phyloP scores from a whole-genome alignment of 1,140 invertebrate genomes.

The Apis laboriosa region DNA sequence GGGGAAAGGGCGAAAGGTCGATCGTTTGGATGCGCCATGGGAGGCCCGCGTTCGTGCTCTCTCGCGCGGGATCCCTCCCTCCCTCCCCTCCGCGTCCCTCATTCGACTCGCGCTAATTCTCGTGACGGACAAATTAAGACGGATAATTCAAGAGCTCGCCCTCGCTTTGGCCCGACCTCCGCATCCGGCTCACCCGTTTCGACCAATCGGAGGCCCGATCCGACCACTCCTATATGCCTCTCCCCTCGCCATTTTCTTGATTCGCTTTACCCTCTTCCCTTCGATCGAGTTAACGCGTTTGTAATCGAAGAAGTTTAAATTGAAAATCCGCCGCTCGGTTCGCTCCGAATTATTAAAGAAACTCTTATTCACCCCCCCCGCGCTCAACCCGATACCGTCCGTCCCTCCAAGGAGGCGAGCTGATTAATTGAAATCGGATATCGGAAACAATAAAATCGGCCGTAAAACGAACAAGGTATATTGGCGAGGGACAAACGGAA shows the following conservation, averaged over 20 bases:
- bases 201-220: slow-evolving; percentile 47
- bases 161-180: slow-evolving; percentile 32
- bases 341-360: not conserved
- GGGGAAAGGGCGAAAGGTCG: slow-evolving; percentile 28
- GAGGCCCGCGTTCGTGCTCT: slow-evolving; percentile 36
- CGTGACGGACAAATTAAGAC: slow-evolving; percentile 60
- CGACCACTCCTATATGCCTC: slow-evolving; percentile 22
- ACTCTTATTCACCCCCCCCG: not conserved
- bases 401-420: too few relatives aligned
- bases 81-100: slow-evolving; percentile 10
- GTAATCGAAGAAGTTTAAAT: not conserved
- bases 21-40: slow-evolving; percentile 36
- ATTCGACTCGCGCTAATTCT: slow-evolving; percentile 50
- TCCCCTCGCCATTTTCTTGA: not conserved
- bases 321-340: too few relatives aligned
- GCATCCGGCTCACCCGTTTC: slow-evolving; percentile 43
- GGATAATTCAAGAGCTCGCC: slow-evolving; percentile 51
- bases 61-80: not conserved
- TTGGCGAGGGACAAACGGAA: not conserved
- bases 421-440: not conserved
- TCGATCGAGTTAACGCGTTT: not conserved
- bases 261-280: not conserved
- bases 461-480: not conserved
- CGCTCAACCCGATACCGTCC: not conserved
- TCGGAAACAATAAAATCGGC: too few relatives aligned